phyloP scores from a whole-genome alignment of 2,888 invertebrate species.

The Aphidoletes aphidimyza region DNA sequence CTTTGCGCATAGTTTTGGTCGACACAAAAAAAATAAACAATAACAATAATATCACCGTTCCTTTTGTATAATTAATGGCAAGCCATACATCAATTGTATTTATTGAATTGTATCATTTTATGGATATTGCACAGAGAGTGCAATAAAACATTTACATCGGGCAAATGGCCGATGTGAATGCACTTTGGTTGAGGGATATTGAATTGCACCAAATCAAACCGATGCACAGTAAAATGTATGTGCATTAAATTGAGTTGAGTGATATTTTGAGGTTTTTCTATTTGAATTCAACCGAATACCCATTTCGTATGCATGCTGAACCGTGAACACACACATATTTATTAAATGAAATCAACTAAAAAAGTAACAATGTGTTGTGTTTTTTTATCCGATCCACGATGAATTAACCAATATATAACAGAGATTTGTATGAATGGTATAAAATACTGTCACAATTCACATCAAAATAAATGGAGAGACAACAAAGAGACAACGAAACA shows the following conservation, averaged over 20 bases:
- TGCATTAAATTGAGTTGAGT: slow-evolving; percentile 41
- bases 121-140: not conserved
- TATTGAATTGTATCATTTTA: slow-evolving; percentile 6
- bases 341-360: not conserved
- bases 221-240: not conserved
- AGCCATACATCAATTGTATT: slow-evolving; percentile 16
- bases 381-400: not conserved
- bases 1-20: slow-evolving; percentile 3
- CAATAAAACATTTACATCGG: slow-evolving; percentile 39
- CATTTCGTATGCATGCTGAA: not conserved
- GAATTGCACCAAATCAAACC: not conserved
- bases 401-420: not conserved
- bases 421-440: not conserved
- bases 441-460: not conserved
- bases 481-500: too few species aligned
- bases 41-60: slow-evolving; percentile 3
- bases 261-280: slow-evolving; percentile 35
- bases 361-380: not conserved
- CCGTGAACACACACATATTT: slow-evolving; percentile 11
- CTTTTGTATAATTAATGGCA: slow-evolving; percentile 3
- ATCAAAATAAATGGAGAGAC: not conserved
- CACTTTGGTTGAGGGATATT: not conserved
- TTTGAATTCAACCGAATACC: not conserved
- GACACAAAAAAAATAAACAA: too few species aligned
- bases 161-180: not conserved